Base-by-base conservation (phyloP, 2,888 invertebrate genomes). In the Ophion obscuratus region DNA sequence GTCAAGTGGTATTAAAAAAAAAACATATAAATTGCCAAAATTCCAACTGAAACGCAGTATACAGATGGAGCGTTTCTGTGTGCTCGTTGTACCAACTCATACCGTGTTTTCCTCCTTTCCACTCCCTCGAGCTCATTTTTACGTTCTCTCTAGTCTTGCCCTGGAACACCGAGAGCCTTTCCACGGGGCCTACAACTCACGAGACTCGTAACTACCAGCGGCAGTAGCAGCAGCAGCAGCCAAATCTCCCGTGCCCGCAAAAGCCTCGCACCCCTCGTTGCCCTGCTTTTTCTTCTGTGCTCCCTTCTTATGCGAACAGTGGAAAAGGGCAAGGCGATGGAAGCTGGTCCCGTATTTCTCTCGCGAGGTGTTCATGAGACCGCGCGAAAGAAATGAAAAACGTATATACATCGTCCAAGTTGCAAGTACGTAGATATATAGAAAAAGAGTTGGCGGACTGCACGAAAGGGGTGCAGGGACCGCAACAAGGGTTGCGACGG, bases 171-270 rank as follows among this genome's bases (percentile, higher is more conserved):
- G 57, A 77, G 78, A 81, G 81, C 87, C 85, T 85, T 88, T 87
- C 86, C 86, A 79, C 78, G 83, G 80, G 84, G 88, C 84, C 88
- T 86, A 86, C 86, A 88, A 85, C 82, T 87, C 87, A 80, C 80
- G 70, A 87, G 87, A 88, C 87, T 86, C 87, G 87, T 85, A 85
- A 86, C 84, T 81, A 83, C 87, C 75, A 76, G 66, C 70, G 17
- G 53, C 17, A 67, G 71, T 62, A 83, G 79, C 74, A 64, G 70
- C 76, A 81, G 86, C 88, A 81, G 77, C 84, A 85, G 87, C 85
- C 91, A 91, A 91, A 90, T 90, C 91, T 89, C 89, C 91, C 90
- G 90, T 90, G 90, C 91, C 89, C 90, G 88, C 90, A 81, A 78
- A 74, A 81, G 88, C 80, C 83, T 74, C 81, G 73, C 88, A 77